A percentile compares a stretch with the other conserved stretches of the same genome.
Conservation (phyloP, 1,140 invertebrate species). For the Lordiphosa collinella region DNA sequence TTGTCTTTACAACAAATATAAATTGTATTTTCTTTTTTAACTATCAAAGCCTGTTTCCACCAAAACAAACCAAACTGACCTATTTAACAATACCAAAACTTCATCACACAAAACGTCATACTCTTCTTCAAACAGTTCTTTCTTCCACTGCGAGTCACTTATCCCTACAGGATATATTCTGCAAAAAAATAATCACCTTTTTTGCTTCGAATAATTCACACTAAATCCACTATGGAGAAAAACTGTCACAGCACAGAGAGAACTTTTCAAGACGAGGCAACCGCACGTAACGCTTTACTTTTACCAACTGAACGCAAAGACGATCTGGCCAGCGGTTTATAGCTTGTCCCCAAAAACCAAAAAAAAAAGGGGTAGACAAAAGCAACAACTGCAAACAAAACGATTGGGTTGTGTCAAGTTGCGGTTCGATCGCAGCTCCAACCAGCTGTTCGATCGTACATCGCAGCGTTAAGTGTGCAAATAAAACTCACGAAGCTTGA, state of each 20-base stretch:
- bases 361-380: conserved; percentile 31
- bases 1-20: too few relatives aligned
- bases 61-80: too few relatives aligned
- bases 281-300: conserved; percentile 78
- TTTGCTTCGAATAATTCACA: conserved; percentile 24
- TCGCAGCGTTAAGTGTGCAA: neutral
- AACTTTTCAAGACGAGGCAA: conserved; percentile 30
- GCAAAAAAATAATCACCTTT: conserved; percentile 39
- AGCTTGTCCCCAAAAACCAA: conserved; percentile 65
- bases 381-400: conserved; percentile 25
- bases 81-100: too few relatives aligned
- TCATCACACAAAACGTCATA: neutral
- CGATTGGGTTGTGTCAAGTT: conserved; percentile 1
- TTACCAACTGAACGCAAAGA: conserved; percentile 78
- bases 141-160: conserved; percentile 14
- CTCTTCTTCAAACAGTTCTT: neutral
- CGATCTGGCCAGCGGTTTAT: conserved; percentile 78
- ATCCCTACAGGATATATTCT: conserved; percentile 30
- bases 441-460: conserved; percentile 16
- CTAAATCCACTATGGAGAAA: neutral
- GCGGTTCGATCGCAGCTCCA: conserved; percentile 44
- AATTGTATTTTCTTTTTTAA: too few relatives aligned
- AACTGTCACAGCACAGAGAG: conserved; percentile 15
- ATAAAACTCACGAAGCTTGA: neutral
- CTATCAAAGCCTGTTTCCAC: too few relatives aligned